Percentiles rank a stretch among this genome's conserved stretches.
Conservation (phyloP, 1,140 invertebrate genomes). For the Harlomillsia oculata region DNA sequence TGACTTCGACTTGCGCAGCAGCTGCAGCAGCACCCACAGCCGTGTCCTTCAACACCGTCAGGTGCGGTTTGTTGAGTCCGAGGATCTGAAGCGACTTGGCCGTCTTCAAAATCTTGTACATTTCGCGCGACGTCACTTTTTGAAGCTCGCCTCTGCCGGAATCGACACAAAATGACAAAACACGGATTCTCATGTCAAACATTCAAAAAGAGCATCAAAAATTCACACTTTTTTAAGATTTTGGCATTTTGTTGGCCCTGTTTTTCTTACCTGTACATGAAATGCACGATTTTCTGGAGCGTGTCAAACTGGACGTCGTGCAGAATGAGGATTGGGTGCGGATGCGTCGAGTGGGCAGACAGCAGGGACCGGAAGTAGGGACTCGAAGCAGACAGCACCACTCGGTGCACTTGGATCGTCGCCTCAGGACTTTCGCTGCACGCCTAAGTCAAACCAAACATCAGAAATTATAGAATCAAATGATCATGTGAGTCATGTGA, state of each 20-base stretch:
- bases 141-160: slow-evolving; percentile 71
- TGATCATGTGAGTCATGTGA: slow-evolving; percentile 6
- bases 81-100: slow-evolving; percentile 85
- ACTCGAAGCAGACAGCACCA: slow-evolving; percentile 87
- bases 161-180: slow-evolving; percentile 29
- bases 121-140: slow-evolving; percentile 86
- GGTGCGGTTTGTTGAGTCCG: slow-evolving; percentile 73
- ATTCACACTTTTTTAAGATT: not conserved
- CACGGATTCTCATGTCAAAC: not conserved
- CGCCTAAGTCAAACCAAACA: slow-evolving; percentile 20
- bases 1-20: not conserved
- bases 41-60: slow-evolving; percentile 5
- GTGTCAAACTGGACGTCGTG: slow-evolving; percentile 84
- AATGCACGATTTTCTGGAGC: slow-evolving; percentile 80
- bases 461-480: not conserved
- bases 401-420: slow-evolving; percentile 90
- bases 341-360: slow-evolving; percentile 57
- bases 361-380: slow-evolving; percentile 87
- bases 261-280: slow-evolving; percentile 65
- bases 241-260: not conserved
- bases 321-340: slow-evolving; percentile 85
- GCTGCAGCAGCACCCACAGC: not conserved
- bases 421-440: slow-evolving; percentile 42
- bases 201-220: not conserved
- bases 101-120: slow-evolving; percentile 79